Base-by-base conservation (phyloP, 2,113 vertebrate species). In the Brienomyrus longianalis region DNA sequence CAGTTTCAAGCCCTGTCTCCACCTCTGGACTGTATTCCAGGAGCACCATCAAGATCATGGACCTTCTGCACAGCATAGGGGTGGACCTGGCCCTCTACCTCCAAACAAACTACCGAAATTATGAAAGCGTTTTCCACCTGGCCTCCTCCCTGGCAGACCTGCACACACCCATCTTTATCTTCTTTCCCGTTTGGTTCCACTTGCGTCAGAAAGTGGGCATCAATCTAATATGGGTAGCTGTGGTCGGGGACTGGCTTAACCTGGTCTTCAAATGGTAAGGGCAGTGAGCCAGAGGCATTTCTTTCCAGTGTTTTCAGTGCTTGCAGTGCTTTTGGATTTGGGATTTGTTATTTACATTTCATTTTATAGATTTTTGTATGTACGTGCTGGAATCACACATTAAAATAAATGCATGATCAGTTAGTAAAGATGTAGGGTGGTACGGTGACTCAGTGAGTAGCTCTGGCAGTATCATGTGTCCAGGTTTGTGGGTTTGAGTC, bases 161-260 rank as follows among this genome's bases (percentile, higher is more conserved):
- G 90, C 96, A 98, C 94, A 97, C 97, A 7, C 95, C 97, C 2
- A 99, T 97, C 94, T 99, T 97, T 6, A 90, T 96, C 89, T 96
- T 97, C 93, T 99, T 99, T 91, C 98, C 98, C 0, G 91, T 99
- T 92, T 99, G 98, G 97, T 99, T 99, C 94, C 96, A 98, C 91
- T 88, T 97, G 90, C 94, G 84, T 0, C 95, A 96, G 92, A 90
- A 96, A 0, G 96, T 97, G 74, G 97, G 95, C 66, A 90, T 99
- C 95, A 94, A 95, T 91, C 97, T 99, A 13, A 95, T 99, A 92
- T 99, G 98, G 98, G 98, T 99, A 91, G 97, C 97, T 0, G 98
- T 99, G 83, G 94, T 99, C 0, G 98, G 98, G 3, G 98, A 99
- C 94, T 99, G 98, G 98, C 94, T 99, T 92, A 99, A 99, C 93